Conservation (phyloP, 2,113 vertebrate species). For the Phylloscopus whistleri region DNA sequence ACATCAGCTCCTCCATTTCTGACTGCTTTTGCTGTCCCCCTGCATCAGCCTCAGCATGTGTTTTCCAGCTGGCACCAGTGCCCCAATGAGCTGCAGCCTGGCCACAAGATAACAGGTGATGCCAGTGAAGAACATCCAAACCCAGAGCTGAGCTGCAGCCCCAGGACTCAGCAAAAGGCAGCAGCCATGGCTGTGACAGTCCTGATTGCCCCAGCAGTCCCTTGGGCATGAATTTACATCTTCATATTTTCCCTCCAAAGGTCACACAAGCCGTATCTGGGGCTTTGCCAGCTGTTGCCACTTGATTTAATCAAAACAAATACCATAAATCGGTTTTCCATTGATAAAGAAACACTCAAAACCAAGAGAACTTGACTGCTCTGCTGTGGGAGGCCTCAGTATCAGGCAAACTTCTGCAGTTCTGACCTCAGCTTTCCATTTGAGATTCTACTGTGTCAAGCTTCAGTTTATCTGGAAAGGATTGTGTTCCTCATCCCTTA, state of each 20-base stretch:
- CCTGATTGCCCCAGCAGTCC: neutral
- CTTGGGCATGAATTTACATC: neutral
- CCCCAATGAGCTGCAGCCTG: neutral
- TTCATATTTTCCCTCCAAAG: neutral
- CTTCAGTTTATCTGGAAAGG: neutral
- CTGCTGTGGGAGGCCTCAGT: neutral
- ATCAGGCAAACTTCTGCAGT: neutral
- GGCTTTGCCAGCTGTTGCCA: neutral
- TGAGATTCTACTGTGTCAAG: neutral
- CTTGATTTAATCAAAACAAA: neutral
- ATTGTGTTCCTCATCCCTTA: neutral
- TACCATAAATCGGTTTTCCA: neutral
- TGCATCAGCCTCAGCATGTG: neutral
- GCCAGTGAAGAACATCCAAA: neutral
- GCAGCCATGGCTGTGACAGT: neutral
- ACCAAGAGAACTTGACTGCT: neutral
- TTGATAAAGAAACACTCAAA: neutral
- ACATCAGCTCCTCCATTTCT: neutral
- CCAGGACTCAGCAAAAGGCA: neutral
- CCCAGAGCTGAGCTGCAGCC: neutral
- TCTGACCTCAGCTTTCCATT: neutral
- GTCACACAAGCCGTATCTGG: neutral
- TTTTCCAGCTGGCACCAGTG: neutral
- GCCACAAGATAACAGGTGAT: neutral
- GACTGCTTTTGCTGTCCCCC: neutral